phyloP scores from a whole-genome alignment of 2,888 invertebrate species.

The Encarsia formosa region DNA sequence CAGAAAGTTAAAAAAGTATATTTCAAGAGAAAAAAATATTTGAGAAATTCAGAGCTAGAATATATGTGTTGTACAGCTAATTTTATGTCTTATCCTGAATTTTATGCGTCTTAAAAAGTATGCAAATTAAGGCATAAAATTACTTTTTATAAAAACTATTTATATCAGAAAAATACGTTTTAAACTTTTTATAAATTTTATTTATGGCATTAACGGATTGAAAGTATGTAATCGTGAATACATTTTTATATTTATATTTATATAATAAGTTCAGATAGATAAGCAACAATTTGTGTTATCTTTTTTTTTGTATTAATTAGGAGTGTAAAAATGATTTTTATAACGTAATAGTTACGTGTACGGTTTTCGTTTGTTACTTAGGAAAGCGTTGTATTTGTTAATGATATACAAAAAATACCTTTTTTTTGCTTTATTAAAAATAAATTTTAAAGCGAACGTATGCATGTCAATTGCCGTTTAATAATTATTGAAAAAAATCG shows the following conservation, averaged over 20 bases:
- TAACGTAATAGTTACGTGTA: slow-evolving; percentile 7
- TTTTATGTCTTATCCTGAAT: too few species aligned
- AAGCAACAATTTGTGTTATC: slow-evolving; percentile 10
- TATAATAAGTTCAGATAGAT: slow-evolving; percentile 22
- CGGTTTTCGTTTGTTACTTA: slow-evolving; percentile 7
- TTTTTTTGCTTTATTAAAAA: background rate
- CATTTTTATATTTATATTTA: slow-evolving; percentile 17
- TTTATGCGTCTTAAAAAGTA: too few species aligned
- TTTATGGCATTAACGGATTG: background rate
- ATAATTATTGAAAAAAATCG: slow-evolving; percentile 6
- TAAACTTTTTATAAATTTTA: background rate
- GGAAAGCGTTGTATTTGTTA: background rate
- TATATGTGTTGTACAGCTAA: too few species aligned
- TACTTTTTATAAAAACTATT: too few species aligned
- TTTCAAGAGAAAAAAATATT: too few species aligned
- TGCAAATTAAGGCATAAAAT: too few species aligned
- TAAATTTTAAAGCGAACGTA: background rate
- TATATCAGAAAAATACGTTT: too few species aligned
- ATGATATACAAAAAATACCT: background rate
- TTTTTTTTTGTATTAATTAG: slow-evolving; percentile 13
- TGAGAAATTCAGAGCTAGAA: too few species aligned
- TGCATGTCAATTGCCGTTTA: slow-evolving; percentile 1
- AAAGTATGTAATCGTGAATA: slow-evolving; percentile 10
- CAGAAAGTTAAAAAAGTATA: too few species aligned
- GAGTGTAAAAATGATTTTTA: slow-evolving; percentile 20